A percentile compares a stretch with the other conserved stretches of the same genome.
Evolutionary conservation across 2,888 invertebrate genomes (phyloP).

Genomic region (Eristalis pertinax): DNA sequence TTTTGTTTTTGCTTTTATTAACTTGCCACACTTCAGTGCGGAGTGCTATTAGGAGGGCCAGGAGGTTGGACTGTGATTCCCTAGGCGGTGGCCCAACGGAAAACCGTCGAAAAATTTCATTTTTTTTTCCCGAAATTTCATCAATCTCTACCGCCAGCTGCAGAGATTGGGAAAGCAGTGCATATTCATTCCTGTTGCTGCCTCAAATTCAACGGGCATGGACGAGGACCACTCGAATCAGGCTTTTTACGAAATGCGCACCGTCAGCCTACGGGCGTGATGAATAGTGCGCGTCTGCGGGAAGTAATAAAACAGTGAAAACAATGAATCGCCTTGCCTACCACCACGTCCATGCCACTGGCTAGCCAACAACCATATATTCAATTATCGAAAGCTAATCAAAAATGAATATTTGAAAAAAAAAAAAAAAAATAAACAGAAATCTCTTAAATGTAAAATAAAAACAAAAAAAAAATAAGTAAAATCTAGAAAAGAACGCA

Average conservation of each 20-base stretch:
- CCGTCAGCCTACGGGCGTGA: background rate
- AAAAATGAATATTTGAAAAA: slow-evolving; percentile 16
- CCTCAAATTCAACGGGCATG: background rate
- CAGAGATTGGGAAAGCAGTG: background rate
- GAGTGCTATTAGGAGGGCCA: slow-evolving; percentile 4
- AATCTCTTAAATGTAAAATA: slow-evolving; percentile 24
- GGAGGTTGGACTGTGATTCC: background rate
- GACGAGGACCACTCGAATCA: background rate
- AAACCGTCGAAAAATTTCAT: background rate
- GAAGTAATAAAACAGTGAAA: background rate
- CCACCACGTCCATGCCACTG: background rate
- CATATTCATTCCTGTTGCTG: background rate
- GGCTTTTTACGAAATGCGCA: background rate
- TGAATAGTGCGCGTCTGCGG: too few relatives aligned
- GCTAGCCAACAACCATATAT: background rate
- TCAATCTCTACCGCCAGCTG: background rate
- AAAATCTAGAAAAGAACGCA: slow-evolving; percentile 21
- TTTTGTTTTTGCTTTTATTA: background rate
- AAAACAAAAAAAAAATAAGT: background rate
- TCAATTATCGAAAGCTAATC: background rate
- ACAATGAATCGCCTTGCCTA: background rate
- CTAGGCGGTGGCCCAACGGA: background rate
- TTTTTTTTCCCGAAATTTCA: background rate
- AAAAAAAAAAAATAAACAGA: background rate
- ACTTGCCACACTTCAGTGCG: slow-evolving; percentile 8